Base-by-base conservation (phyloP, 2,113 vertebrate genomes). In the Perca flavescens region DNA sequence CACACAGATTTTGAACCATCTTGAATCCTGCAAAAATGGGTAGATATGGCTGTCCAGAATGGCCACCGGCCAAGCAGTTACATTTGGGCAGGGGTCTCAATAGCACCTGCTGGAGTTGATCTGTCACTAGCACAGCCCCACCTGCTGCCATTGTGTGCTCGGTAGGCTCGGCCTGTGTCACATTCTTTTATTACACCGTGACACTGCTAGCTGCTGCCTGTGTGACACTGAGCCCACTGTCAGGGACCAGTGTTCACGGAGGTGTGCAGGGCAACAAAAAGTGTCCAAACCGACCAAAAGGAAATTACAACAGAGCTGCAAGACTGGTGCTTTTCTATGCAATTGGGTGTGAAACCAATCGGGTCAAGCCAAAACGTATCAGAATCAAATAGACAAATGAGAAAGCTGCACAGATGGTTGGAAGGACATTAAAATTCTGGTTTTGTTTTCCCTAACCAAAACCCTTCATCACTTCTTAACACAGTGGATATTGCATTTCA, bases 71-170 rank as follows among this genome's bases (percentile, higher is more conserved):
- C 78, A 83, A 72, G 76, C 71, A n/a, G 60, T 52, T 52, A 86
- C 75, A 69, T 77, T 78, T 60, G 43, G 75, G 22, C 15, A 22
- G 13, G 36, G 58, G 50, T 63, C 74, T 86, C 80, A 31, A 36
- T 19, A 64, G 66, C 84, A 83, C 64, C 74, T 16, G 14, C 78
- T 81, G n/a, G 11, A 68, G 80, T 78, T 63, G 53, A 88, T 91
- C 86, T 71, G 85, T 91, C 84, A 87, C 85, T 87, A 89, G 74
- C 63, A 2, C 21, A 1, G 65, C 62, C 69, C 87, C 87, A 90
- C 89, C 87, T 88, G 85, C 83, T 87, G 84, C 80, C 85, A 75
- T 40, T 12, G 56, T 61, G 40, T 19, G 62, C 15, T 70, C 88
- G 1, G 62, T 17, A 72, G 84, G 67, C 80, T 21, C 19, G 12